Base-by-base conservation (phyloP, 1,140 invertebrate genomes). In the Drosophila quadrilineata region DNA sequence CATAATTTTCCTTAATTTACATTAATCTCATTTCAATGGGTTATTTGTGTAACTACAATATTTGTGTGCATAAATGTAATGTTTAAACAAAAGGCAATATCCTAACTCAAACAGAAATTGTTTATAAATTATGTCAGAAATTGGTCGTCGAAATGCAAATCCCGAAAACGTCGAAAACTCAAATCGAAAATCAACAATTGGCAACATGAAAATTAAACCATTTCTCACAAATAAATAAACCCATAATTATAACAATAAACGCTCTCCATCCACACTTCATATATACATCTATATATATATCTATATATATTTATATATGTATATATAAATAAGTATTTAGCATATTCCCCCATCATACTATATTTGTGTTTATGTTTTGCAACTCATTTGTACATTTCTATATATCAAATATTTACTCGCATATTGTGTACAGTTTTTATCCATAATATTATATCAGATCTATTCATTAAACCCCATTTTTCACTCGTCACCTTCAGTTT, bases 281-380 rank as follows among this genome's bases (percentile, higher is more conserved):
- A 22, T 17, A 54, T 46, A 54, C 17, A 38, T 9, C 45, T 46
- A 10, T 29, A 49, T 49, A 22, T 28, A 33, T 36, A 54, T 54
- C n/a, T 43, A 22, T 17, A 54, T 46, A 54, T 17, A 38, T 9
- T 50, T 46, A 10, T 29, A 49, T 49, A 22, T 28, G 22, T 36
- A 54, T 54, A n/a, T n/a, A n/a, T n/a, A n/a, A n/a, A n/a, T n/a
- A n/a, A n/a, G n/a, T n/a, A n/a, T n/a, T n/a, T 22, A 38, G 38
- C 49, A 22, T 54, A 21, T 41, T 19, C 36, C 31, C 46, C 50
- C 17, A 19, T 54, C 71, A 49, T 64, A 49, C 65, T 50, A 35
- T 52, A 57, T 75, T 80, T 79, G 71, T 80, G 56, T 80, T 80
- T 66, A 57, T 57, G 33, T 76, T 73, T 69, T 79, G 68, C 52